These are phyloP conservation scores for Mastacembelus armatus DNA, from an alignment of 2,797 vertebrate genomes.

Conservation along the genomic window DNA sequence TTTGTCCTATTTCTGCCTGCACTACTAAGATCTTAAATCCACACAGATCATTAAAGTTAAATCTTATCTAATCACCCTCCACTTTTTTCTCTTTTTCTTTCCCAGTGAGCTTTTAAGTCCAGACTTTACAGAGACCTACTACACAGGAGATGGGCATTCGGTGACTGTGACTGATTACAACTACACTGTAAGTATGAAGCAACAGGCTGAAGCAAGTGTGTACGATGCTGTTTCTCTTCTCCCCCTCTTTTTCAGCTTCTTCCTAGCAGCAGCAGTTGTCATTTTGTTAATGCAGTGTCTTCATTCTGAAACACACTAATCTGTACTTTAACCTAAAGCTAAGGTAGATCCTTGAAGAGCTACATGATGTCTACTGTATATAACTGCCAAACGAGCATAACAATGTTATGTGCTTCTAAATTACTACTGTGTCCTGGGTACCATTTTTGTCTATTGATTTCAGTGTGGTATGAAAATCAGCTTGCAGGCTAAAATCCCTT, in stretches of 20 bases:
- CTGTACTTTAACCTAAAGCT: no score
- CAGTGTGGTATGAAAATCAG: no score
- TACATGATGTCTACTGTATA: no score
- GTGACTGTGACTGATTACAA: slow-evolving; percentile 74
- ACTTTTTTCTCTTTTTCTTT: slow-evolving; percentile 8
- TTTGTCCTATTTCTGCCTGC: not conserved
- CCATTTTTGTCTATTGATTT: no score
- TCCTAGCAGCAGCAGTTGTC: no score
- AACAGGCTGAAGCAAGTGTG: not conserved
- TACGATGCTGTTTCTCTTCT: not conserved
- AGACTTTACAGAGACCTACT: slow-evolving; percentile 84
- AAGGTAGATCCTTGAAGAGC: no score
- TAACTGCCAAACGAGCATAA: no score
- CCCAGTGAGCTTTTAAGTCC: slow-evolving; percentile 80
- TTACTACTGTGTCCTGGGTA: no score
- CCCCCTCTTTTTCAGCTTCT: not conserved
- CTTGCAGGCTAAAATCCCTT: no score
- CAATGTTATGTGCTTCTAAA: no score
- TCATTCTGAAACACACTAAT: not conserved
- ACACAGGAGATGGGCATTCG: slow-evolving; percentile 73
- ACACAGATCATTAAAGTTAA: slow-evolving; percentile 3
- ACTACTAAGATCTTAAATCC: slow-evolving; percentile 1
- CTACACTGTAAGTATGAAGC: slow-evolving; percentile 75
- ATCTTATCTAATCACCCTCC: slow-evolving; percentile 6
- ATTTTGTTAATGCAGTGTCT: no score